These are phyloP conservation scores for Syngnathus floridae DNA, from an alignment of 2,113 vertebrate genomes.

Conservation along the genomic window DNA sequence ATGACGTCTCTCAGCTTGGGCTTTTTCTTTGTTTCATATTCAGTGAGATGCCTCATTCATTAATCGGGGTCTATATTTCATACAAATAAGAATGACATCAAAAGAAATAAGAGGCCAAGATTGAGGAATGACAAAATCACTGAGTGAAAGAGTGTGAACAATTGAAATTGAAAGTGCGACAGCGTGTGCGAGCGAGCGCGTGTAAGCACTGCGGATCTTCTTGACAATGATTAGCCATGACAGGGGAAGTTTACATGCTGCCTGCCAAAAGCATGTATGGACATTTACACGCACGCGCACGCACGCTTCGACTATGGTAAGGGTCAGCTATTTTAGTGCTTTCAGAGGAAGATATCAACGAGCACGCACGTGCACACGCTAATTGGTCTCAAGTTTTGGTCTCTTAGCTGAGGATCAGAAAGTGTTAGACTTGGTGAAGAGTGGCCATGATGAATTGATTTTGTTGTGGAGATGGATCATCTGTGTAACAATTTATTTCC, in stretches of 20 bases:
- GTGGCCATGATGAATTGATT: not conserved
- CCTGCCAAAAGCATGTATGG: not conserved
- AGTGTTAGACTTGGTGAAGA: not conserved
- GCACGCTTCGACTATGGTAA: not conserved
- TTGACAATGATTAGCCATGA: conserved; percentile 58
- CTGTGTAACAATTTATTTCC: not conserved
- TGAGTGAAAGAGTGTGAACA: not conserved
- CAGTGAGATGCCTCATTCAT: not conserved
- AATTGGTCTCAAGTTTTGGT: too few species aligned
- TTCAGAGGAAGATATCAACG: too few species aligned
- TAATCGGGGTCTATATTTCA: not conserved
- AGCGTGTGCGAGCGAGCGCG: conserved; percentile 13
- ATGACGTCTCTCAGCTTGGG: not conserved
- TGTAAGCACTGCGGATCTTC: conserved; percentile 13
- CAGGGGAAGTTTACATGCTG: conserved; percentile 20
- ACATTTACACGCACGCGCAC: not conserved
- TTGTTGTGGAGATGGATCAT: too few species aligned
- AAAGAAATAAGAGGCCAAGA: not conserved
- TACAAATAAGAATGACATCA: not conserved
- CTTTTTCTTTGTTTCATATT: not conserved
- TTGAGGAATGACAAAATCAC: conserved; percentile 4
- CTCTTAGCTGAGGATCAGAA: not conserved
- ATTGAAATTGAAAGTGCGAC: conserved; percentile 2
- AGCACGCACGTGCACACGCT: too few species aligned
- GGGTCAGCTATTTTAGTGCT: conserved; percentile 23